Base-by-base conservation (phyloP, 2,797 vertebrate genomes). In the Enteromius viviparus region DNA sequence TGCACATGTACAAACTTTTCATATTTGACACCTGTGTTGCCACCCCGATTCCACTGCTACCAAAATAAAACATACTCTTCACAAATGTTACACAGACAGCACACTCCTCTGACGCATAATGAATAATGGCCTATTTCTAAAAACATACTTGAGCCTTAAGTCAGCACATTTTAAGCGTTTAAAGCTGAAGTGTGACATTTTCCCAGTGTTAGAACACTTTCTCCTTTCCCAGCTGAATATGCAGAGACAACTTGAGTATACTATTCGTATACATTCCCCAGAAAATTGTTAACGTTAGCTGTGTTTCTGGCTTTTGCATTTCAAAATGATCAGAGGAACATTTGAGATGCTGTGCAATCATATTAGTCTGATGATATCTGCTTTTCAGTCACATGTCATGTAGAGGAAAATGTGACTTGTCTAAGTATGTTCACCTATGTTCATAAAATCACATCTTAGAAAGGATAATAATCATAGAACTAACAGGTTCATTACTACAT, bases 11-110 rank as follows among this genome's bases (percentile, higher is more conserved):
- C 34, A 55, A 19, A 55, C 34, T 65, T 76, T 68, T 60, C 60
- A 55, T 76, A 53, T 53, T 51, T 82, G 34, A 76, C 80, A 82
- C 80, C 60, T 32, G 60, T 82, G 71, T 37, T 74, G 42, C 42
- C 45, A 71, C 12, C 40, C 6, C 26, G 11, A 23, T 81, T 66
- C 70, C 62, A 82, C 62, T 68, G 62, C 26, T 68, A 32, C 47
- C 17, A 66, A 82, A 76, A 82, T 76, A 76, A 81, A 81, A 21
- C 19, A 26, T 4, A 9, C 69, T 64, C 23, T 81, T 64, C 79
- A 49, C 40, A 72, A 64, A 58, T 74, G 55, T 74, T 74, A n/a
- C 29, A 81, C 42, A 81, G 70, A 76, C 37, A 37, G 37, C 37
- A 23, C 12, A 40, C 34, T 76, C 42, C 69, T 19, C 17, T 51